phyloP scores from a whole-genome alignment of 1,140 invertebrate genomes.

The Drosophila lacertosa region DNA sequence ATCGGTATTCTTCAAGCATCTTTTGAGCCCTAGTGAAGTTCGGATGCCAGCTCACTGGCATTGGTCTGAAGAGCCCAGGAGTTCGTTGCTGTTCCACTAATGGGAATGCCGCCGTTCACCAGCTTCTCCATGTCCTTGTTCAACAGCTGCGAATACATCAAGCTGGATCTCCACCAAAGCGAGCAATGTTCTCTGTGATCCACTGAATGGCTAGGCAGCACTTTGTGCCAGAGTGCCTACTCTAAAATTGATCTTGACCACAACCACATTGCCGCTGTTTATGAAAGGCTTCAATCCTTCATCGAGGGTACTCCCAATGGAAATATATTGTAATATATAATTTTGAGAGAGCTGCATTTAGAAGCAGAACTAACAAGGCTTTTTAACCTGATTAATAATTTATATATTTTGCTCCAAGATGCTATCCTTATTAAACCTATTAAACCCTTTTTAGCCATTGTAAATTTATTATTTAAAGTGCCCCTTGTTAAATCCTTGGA shows the following conservation, averaged over 20 bases:
- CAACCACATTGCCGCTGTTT: constrained; percentile 85
- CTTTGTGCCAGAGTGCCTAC: constrained; percentile 86
- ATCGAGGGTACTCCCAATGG: constrained; percentile 75
- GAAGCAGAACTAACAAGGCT: too few relatives aligned
- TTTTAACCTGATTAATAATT: too few relatives aligned
- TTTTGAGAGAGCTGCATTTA: too few relatives aligned
- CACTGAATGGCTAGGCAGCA: constrained; percentile 87
- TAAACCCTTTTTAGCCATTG: too few relatives aligned
- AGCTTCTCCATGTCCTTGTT: constrained; percentile 75
- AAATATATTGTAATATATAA: too few relatives aligned
- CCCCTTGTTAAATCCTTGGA: too few relatives aligned
- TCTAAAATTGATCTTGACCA: constrained; percentile 87
- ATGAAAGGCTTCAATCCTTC: constrained; percentile 86
- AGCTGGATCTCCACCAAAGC: constrained; percentile 86
- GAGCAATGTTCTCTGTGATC: constrained; percentile 86
- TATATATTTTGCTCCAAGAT: too few relatives aligned
- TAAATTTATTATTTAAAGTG: too few relatives aligned
- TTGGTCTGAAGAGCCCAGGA: constrained; percentile 83
- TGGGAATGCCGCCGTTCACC: constrained; percentile 56
- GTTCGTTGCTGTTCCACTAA: constrained; percentile 61
- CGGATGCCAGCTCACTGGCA: constrained; percentile 86
- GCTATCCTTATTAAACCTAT: too few relatives aligned
- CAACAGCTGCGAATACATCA: constrained; percentile 88
- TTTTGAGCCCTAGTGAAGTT: constrained; percentile 83
- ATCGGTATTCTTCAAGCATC: constrained; percentile 85